phyloP scores from a whole-genome alignment of 2,797 vertebrate genomes.

The Aselliscus stoliczkanus region DNA sequence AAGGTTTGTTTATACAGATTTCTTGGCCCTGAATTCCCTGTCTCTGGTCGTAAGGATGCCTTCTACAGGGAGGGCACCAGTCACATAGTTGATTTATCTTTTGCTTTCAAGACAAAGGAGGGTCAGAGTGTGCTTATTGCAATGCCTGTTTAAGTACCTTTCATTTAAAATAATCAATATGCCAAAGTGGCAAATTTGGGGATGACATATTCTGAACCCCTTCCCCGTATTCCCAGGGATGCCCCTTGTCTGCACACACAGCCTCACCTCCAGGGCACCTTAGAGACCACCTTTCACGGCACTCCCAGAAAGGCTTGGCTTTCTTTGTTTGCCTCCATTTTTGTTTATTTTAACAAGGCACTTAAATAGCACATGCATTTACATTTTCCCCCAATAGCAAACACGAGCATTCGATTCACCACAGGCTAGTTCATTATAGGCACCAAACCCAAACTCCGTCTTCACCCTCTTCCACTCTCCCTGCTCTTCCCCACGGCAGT shows the following conservation, averaged over 20 bases:
- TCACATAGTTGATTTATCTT: rapidly evolving
- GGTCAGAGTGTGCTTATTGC: background rate
- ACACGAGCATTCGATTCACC: background rate
- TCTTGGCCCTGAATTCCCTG: background rate
- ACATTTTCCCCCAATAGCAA: background rate
- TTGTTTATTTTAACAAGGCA: background rate
- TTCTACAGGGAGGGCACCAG: background rate
- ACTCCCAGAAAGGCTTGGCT: background rate
- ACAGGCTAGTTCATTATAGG: background rate
- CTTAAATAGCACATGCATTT: background rate
- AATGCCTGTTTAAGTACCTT: background rate
- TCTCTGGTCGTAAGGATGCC: background rate
- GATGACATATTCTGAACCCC: background rate
- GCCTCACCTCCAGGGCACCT: too few species aligned
- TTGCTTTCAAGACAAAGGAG: background rate
- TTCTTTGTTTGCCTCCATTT: background rate
- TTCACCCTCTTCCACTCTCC: background rate
- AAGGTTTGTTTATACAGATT: background rate
- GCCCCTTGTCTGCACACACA: rapidly evolving
- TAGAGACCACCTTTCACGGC: background rate
- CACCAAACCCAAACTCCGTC: background rate
- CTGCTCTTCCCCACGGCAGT: background rate
- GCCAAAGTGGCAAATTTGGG: background rate
- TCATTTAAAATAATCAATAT: background rate
- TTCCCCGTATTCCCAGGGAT: background rate